Evolutionary conservation across 2,113 vertebrate genomes (phyloP).

Genomic region (Ibidorhyncha struthersii): DNA sequence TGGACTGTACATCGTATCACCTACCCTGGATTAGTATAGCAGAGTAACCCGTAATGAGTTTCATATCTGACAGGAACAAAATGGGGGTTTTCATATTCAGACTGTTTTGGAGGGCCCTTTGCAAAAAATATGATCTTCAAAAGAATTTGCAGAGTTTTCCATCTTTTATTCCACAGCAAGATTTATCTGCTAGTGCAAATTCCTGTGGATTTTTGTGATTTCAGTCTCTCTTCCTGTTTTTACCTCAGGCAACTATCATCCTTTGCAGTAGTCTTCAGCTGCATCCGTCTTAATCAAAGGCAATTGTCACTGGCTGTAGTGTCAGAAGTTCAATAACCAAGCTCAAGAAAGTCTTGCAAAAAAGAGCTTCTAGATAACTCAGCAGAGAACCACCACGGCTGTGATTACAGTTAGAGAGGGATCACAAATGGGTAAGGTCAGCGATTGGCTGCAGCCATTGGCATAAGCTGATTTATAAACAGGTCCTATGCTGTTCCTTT

Average conservation of each 20-base stretch:
- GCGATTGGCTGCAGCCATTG: not conserved
- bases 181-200: not conserved
- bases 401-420: not conserved
- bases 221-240: not conserved
- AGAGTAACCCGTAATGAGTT: not conserved
- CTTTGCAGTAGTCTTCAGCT: not conserved
- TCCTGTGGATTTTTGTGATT: not conserved
- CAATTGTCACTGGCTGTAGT: not conserved
- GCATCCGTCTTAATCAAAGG: not conserved
- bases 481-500: not conserved
- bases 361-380: not conserved
- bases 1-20: not conserved
- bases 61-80: not conserved
- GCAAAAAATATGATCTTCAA: not conserved
- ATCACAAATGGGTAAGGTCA: not conserved
- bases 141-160: not conserved
- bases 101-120: not conserved
- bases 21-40: not conserved
- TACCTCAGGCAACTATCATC: not conserved
- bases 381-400: not conserved
- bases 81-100: not conserved
- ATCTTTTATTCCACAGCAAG: not conserved
- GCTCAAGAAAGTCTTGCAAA: not conserved
- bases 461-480: not conserved
- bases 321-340: slow-evolving; percentile 1